Evolutionary conservation across 2,113 vertebrate genomes (phyloP).

Genomic region (Strix aluco): DNA sequence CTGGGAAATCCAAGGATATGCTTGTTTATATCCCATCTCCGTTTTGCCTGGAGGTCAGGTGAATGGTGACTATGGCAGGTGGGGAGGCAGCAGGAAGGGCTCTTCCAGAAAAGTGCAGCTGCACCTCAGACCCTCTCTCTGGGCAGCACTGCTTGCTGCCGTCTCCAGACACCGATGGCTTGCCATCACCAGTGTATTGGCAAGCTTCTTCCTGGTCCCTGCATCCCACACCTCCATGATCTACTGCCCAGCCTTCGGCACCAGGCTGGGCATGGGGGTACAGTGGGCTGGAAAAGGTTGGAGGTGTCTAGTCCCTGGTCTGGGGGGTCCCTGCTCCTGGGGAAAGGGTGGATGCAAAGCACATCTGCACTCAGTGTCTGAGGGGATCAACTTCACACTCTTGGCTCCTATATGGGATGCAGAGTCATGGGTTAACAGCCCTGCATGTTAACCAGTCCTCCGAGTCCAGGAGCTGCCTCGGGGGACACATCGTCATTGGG

Average conservation of each 20-base stretch:
- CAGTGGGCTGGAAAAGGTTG: neutral
- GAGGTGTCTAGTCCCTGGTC: neutral
- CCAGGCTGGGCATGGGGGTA: neutral
- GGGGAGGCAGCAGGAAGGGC: neutral
- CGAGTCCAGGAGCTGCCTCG: neutral
- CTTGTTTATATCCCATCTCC: neutral
- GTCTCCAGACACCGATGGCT: rapidly evolving
- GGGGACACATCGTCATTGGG: neutral
- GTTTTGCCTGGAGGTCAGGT: neutral
- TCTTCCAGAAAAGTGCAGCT: neutral
- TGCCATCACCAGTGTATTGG: neutral
- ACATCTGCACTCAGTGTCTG: neutral
- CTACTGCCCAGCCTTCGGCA: neutral
- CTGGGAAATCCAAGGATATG: neutral
- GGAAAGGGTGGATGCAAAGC: neutral
- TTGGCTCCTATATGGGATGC: neutral
- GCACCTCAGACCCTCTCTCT: neutral
- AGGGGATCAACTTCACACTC: rapidly evolving
- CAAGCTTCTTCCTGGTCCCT: rapidly evolving
- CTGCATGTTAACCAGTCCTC: neutral
- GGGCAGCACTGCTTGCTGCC: neutral
- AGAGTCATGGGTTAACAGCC: neutral
- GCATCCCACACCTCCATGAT: rapidly evolving
- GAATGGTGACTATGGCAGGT: neutral
- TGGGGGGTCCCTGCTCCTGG: rapidly evolving